A percentile compares a stretch with the other conserved stretches of the same genome.
Evolutionary conservation across 2,888 invertebrate genomes (phyloP).

Genomic region (Caenorhabditis angaria): DNA sequence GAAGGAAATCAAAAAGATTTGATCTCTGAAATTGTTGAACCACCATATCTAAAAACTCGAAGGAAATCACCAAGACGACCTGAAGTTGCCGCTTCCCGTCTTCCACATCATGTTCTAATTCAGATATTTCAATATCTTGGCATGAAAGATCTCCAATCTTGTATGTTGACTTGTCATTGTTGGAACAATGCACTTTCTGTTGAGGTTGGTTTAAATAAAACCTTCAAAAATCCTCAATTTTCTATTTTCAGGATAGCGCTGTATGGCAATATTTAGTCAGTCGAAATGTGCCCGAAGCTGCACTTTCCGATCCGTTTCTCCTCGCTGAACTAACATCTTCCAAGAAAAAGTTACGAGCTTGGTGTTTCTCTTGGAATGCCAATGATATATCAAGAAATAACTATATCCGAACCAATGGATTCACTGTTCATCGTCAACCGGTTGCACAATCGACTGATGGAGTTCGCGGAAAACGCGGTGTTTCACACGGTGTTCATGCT

Average conservation of each 20-base stretch:
- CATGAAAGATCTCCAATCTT: conserved; percentile 82
- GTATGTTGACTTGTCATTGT: conserved; percentile 89
- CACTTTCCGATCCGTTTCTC: conserved; percentile 85
- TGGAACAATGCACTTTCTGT: conserved; percentile 86
- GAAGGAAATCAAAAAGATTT: conserved; percentile 28
- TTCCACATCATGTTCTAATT: conserved; percentile 60
- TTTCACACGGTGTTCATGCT: conserved; percentile 63
- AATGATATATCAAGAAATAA: conserved; percentile 96
- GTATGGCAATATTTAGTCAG: conserved; percentile 92
- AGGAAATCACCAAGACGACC: conserved; percentile 27
- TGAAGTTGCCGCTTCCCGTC: conserved; percentile 53
- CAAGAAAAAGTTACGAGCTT: conserved; percentile 91
- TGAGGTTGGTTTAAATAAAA: conserved; percentile 72
- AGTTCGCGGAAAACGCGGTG: conserved; percentile 81
- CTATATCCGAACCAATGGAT: conserved; percentile 94
- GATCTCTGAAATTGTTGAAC: neutral
- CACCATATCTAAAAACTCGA: neutral
- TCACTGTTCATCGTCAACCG: conserved; percentile 95
- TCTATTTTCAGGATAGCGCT: conserved; percentile 46
- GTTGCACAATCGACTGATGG: conserved; percentile 98
- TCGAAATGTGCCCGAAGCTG: conserved; percentile 85
- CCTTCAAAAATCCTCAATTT: conserved; percentile 7
- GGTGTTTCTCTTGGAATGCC: conserved; percentile 94
- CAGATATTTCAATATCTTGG: conserved; percentile 60
- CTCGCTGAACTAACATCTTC: conserved; percentile 87